A percentile compares a stretch with the other conserved stretches of the same genome.
Evolutionary conservation across 1,140 invertebrate species (phyloP).

Genomic region (Nasonia longicornis): DNA sequence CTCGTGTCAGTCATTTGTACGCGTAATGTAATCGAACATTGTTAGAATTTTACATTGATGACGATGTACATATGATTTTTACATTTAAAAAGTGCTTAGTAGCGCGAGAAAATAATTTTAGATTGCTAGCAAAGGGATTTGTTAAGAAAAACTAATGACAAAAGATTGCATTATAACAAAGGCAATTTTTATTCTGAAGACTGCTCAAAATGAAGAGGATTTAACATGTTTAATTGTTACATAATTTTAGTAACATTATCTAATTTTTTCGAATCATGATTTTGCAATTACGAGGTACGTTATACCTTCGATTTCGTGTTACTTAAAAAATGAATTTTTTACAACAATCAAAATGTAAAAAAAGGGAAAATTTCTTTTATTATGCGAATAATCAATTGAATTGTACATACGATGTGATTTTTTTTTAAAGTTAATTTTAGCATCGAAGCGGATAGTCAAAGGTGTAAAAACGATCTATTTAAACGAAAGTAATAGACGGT

Average conservation of each 20-base stretch:
- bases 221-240: neutral
- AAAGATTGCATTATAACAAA: slow-evolving; percentile 7
- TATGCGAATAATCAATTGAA: slow-evolving; percentile 15
- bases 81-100: slow-evolving; percentile 16
- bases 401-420: slow-evolving; percentile 32
- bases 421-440: slow-evolving; percentile 36
- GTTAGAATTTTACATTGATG: slow-evolving; percentile 30
- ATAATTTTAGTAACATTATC: neutral
- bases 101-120: slow-evolving; percentile 22
- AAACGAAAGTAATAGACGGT: slow-evolving; percentile 2
- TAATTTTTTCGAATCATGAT: neutral
- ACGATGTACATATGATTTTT: slow-evolving; percentile 15
- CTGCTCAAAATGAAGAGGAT: neutral
- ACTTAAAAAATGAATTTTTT: slow-evolving; percentile 1
- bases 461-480: slow-evolving; percentile 15
- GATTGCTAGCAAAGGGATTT: slow-evolving; percentile 29
- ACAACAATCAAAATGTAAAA: slow-evolving; percentile 5
- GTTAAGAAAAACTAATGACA: slow-evolving; percentile 13
- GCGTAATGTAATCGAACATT: slow-evolving; percentile 29
- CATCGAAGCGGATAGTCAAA: slow-evolving; percentile 15
- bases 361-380: slow-evolving; percentile 21
- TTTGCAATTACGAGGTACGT: neutral
- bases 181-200: slow-evolving; percentile 27
- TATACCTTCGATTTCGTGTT: slow-evolving; percentile 17
- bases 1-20: slow-evolving; percentile 12